A percentile compares a stretch with the other conserved stretches of the same genome.
These are phyloP conservation scores for Timema podura DNA, from an alignment of 2,888 invertebrate genomes.

Conservation along the genomic window DNA sequence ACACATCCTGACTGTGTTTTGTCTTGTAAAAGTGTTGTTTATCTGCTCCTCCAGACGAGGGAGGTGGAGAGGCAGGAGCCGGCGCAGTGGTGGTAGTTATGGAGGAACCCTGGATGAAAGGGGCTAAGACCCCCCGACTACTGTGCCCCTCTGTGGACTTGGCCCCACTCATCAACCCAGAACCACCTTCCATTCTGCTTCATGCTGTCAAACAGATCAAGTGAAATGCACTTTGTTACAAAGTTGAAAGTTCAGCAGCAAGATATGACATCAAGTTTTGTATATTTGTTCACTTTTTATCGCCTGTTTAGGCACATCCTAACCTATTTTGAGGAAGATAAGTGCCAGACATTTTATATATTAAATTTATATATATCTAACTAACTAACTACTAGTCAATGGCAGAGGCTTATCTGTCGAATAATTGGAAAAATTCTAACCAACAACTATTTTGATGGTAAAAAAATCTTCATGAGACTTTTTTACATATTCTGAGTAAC, in stretches of 20 bases:
- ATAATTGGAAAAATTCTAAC: too few species aligned
- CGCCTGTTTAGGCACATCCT: too few species aligned
- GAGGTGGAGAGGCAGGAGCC: constrained; percentile 14
- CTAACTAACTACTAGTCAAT: too few species aligned
- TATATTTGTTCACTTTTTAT: background rate
- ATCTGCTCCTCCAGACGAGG: background rate
- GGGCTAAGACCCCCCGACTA: constrained; percentile 4
- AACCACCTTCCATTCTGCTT: background rate
- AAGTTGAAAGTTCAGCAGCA: background rate
- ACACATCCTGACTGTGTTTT: too few species aligned
- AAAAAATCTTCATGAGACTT: too few species aligned
- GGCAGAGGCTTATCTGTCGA: too few species aligned
- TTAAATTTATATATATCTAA: too few species aligned
- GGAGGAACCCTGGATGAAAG: constrained; percentile 17
- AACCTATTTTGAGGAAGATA: too few species aligned
- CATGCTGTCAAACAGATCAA: background rate
- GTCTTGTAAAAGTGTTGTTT: background rate
- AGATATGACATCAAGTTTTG: background rate
- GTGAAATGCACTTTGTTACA: background rate
- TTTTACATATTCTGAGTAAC: too few species aligned
- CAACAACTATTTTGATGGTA: too few species aligned
- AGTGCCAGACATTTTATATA: too few species aligned
- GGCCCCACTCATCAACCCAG: constrained; percentile 20
- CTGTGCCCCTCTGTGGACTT: constrained; percentile 21
- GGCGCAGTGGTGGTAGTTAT: constrained; percentile 19